Percentiles rank a stretch among this genome's conserved stretches.
phyloP scores from a whole-genome alignment of 2,113 vertebrate genomes.

The Macheiramphus alcinus region DNA sequence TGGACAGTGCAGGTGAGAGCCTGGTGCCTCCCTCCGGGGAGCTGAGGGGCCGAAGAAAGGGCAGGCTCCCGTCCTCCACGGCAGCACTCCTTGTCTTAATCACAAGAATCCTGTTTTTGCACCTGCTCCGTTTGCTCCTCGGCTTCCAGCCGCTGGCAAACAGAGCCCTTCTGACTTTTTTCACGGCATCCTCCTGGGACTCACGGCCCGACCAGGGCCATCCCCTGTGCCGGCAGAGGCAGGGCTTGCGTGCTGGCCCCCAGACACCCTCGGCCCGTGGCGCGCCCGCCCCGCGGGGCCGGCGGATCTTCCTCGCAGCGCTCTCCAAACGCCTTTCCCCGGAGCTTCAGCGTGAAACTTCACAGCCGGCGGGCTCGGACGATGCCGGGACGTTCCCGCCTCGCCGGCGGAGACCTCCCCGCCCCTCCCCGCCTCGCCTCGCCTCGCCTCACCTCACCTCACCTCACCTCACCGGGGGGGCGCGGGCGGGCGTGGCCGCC shows the following conservation, averaged over 20 bases:
- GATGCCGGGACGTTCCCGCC: too few species aligned
- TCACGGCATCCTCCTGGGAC: background rate
- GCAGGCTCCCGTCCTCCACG: background rate
- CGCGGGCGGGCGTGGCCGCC: background rate
- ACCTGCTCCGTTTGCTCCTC: background rate
- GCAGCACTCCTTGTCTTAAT: background rate
- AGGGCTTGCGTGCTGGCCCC: background rate
- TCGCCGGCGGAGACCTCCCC: too few species aligned
- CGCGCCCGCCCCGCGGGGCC: background rate
- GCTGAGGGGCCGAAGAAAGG: background rate
- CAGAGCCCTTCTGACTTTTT: too few species aligned
- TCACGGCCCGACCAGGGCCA: background rate
- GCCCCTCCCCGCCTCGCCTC: too few species aligned
- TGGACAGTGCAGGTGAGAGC: background rate
- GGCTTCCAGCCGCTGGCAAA: background rate
- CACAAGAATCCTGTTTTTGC: accelerated
- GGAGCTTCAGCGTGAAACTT: background rate
- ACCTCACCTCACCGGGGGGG: too few species aligned
- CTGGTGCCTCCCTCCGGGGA: background rate
- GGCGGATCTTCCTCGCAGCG: accelerated
- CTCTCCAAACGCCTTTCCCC: background rate
- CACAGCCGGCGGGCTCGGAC: background rate
- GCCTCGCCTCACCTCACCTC: too few species aligned
- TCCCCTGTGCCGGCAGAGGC: too few species aligned
- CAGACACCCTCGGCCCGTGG: background rate